Base-by-base conservation (phyloP, 2,888 invertebrate species). In the Rhyacophila evoluta region DNA sequence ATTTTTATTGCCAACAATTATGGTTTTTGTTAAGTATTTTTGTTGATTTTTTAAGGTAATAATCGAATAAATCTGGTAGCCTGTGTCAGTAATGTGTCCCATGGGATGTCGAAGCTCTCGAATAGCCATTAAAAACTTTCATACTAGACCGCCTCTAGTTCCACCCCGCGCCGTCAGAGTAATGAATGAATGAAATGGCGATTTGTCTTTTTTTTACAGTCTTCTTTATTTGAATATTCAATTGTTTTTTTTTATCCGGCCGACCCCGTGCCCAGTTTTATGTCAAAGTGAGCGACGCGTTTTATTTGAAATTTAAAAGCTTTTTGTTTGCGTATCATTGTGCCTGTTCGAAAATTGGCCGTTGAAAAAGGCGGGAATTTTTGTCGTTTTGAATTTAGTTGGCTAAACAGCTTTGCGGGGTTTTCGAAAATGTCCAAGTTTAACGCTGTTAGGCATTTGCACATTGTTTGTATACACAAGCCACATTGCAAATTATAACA, bases 51-150 rank as follows among this genome's bases (percentile, higher is more conserved):
- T 55, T 55, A n/a, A 10, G 19, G 55, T 19, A 55, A 55, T 55
- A 55, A 55, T 55, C 55, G 19, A 69, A 33, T 69, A 28, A 69
- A 28, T 29, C 15, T 5, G 28, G 69, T 69, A 69, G 28, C 33
- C 69, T 33, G 69, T 5, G 27, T 12, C 28, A 69, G 69, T 33
- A 28, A 69, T 78, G 55, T 55, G 36, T 79, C 78, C 70, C 77
- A 36, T 29, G 15, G 73, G 79, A 75, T 28, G 38, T 10, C 25
- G 67, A 79, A 70, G 27, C 55, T 71, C 70, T 79, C 69, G 73
- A 75, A 75, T 80, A 70, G 74, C 76, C 77, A 77, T 74, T 80
- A 70, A 80, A 78, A 79, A 80, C 77, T 80, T 80, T 77, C 80
- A 80, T 77, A 77, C 72, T 73, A 80, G 77, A 71, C 69, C 41